Conservation (phyloP, 2,888 invertebrate genomes). For the Cataglyphis albicans region DNA sequence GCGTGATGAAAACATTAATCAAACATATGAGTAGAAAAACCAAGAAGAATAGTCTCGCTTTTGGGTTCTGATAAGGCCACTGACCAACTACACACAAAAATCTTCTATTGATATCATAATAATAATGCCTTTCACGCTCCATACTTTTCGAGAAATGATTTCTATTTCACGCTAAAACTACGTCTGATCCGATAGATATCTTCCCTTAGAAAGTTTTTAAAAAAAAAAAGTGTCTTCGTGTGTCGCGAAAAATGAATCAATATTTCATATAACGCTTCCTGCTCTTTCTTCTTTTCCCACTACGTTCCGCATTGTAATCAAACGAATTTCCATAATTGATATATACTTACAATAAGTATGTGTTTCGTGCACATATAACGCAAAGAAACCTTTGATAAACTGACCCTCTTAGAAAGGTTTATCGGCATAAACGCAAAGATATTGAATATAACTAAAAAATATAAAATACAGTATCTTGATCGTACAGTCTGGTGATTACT, state of each 20-base stretch:
- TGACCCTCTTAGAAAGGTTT: not conserved
- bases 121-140: not conserved
- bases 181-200: not conserved
- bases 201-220: not conserved
- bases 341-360: slow-evolving; percentile 8
- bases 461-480: not conserved
- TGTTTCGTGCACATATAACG: not conserved
- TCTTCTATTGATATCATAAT: slow-evolving; percentile 16
- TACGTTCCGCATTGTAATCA: not conserved
- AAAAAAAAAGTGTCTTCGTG: not conserved
- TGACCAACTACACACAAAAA: slow-evolving; percentile 7
- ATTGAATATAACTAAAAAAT: not conserved
- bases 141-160: slow-evolving; percentile 3
- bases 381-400: not conserved
- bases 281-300: not conserved
- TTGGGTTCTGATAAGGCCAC: slow-evolving; percentile 36
- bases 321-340: not conserved
- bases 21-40: not conserved
- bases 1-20: not conserved
- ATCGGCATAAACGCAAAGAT: not conserved
- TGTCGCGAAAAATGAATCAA: slow-evolving; percentile 4
- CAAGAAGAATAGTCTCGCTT: not conserved
- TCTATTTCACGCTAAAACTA: not conserved
- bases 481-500: not conserved
- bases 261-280: not conserved